These are phyloP conservation scores for Lepus timidus DNA, from an alignment of 2,113 vertebrate species.

Conservation along the genomic window DNA sequence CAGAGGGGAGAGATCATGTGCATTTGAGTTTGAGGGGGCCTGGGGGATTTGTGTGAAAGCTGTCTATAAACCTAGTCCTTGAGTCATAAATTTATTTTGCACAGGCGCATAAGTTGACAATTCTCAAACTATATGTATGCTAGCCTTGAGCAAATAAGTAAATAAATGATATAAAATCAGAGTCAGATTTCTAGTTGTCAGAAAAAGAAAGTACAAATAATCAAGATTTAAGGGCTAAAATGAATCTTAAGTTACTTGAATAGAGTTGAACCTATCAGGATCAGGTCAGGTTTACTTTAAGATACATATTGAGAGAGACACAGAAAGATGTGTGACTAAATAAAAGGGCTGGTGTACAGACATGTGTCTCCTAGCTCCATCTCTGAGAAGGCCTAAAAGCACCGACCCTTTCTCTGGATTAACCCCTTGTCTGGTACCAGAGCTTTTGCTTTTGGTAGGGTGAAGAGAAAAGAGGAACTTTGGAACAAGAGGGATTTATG, in stretches of 20 bases:
- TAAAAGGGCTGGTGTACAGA: not conserved
- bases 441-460: not conserved
- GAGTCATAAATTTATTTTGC: not conserved
- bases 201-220: not conserved
- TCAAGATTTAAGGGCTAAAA: not conserved
- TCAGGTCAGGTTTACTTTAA: not conserved
- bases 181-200: not conserved
- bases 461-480: not conserved
- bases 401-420: not conserved
- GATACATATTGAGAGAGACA: not conserved
- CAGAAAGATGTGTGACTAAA: not conserved
- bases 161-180: not conserved
- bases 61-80: not conserved
- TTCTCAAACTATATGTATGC: not conserved
- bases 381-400: not conserved
- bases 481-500: not conserved
- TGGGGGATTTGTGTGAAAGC: not conserved
- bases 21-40: not conserved
- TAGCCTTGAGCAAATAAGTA: not conserved
- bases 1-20: not conserved
- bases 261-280: not conserved
- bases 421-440: not conserved
- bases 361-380: not conserved
- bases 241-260: not conserved
- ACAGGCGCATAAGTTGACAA: not conserved